A percentile compares a stretch with the other conserved stretches of the same genome.
Evolutionary conservation across 2,797 vertebrate genomes (phyloP).

Genomic region (Sorex maritimensis): DNA sequence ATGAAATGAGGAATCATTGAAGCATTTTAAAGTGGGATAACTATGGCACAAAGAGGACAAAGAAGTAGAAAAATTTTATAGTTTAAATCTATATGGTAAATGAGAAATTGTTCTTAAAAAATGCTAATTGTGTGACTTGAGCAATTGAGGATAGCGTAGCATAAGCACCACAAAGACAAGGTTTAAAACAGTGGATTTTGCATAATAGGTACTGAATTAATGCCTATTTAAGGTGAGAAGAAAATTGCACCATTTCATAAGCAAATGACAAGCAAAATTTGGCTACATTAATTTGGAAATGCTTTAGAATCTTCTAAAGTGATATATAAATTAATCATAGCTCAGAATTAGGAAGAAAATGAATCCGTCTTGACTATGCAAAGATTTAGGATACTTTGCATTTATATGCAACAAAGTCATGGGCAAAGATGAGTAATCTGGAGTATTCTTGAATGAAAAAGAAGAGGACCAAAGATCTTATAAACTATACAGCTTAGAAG

Average conservation of each 20-base stretch:
- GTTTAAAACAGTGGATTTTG: neutral
- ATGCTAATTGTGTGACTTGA: neutral
- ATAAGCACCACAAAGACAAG: neutral
- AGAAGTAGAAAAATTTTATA: neutral
- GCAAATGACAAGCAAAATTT: neutral
- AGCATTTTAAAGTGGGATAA: neutral
- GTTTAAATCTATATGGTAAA: neutral
- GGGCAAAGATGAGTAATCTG: neutral
- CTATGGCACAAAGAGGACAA: neutral
- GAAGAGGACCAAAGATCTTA: neutral
- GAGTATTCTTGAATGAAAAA: neutral
- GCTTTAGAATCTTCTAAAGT: neutral
- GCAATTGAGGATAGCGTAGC: neutral
- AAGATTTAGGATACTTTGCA: neutral
- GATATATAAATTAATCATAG: neutral
- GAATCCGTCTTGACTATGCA: neutral
- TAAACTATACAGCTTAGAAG: neutral
- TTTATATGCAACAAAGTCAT: neutral
- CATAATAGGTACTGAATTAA: neutral
- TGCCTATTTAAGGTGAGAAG: neutral
- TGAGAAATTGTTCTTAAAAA: neutral
- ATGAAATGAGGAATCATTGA: neutral
- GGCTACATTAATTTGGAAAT: constrained; percentile 19
- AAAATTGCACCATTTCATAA: neutral
- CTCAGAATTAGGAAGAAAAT: neutral